These are phyloP conservation scores for Leptinotarsa peninsularis DNA, from an alignment of 2,888 invertebrate species.

Conservation along the genomic window DNA sequence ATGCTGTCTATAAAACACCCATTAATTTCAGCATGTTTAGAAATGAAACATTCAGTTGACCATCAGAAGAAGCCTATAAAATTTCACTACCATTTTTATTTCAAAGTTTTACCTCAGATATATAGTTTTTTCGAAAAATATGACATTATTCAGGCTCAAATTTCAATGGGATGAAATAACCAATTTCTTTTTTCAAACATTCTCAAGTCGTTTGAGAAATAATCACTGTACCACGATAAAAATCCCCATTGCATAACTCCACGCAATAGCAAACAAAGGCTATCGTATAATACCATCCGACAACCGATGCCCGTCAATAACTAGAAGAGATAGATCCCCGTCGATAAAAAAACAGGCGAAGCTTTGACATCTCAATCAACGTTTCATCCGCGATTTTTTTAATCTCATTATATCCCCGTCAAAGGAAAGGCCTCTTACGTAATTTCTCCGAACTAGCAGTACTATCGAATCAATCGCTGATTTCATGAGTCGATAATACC, in stretches of 20 bases:
- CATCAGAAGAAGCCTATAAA: too few relatives aligned
- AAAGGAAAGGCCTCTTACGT: slow-evolving; percentile 14
- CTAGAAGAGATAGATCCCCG: slow-evolving; percentile 1
- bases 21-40: too few relatives aligned
- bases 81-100: too few relatives aligned
- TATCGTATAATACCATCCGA: slow-evolving; percentile 3
- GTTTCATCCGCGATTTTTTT: slow-evolving; percentile 3
- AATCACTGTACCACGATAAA: background rate
- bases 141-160: too few relatives aligned
- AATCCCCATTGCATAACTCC: background rate
- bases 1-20: too few relatives aligned
- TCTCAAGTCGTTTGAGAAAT: background rate
- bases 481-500: background rate
- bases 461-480: background rate
- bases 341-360: slow-evolving; percentile 13
- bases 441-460: background rate
- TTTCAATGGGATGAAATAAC: too few relatives aligned
- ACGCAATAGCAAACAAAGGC: slow-evolving; percentile 5
- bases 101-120: too few relatives aligned
- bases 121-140: too few relatives aligned
- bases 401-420: slow-evolving; percentile 9
- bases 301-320: slow-evolving; percentile 12
- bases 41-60: too few relatives aligned
- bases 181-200: background rate
- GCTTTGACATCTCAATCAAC: slow-evolving; percentile 16